phyloP scores from a whole-genome alignment of 1,140 invertebrate genomes.

The Leptoteleia sp. region DNA sequence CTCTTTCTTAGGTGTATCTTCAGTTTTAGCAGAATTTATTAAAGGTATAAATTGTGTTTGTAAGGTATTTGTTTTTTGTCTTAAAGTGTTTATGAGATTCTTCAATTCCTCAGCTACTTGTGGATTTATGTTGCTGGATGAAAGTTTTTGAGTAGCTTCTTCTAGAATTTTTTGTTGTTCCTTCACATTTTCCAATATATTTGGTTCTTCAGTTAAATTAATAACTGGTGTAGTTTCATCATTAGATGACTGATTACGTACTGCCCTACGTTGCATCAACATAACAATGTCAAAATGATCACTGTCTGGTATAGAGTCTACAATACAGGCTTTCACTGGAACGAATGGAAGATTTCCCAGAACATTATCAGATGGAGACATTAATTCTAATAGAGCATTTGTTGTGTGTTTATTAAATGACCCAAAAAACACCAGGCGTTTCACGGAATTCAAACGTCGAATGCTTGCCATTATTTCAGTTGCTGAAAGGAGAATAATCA shows the following conservation, averaged over 20 bases:
- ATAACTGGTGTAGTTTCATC: background rate
- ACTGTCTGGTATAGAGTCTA: constrained; percentile 75
- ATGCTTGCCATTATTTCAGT: constrained; percentile 74
- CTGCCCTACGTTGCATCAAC: constrained; percentile 73
- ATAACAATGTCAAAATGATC: constrained; percentile 77
- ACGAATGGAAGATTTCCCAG: constrained; percentile 75
- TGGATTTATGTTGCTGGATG: constrained; percentile 66
- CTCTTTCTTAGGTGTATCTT: constrained; percentile 1
- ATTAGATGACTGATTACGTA: constrained; percentile 53
- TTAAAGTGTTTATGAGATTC: constrained; percentile 73
- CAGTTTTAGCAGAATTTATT: background rate
- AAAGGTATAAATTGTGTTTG: constrained; percentile 70
- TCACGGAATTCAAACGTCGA: constrained; percentile 71
- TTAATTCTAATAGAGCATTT: constrained; percentile 75
- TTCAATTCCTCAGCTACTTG: constrained; percentile 73
- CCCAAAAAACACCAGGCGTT: constrained; percentile 76
- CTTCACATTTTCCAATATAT: constrained; percentile 73
- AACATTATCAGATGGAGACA: constrained; percentile 68
- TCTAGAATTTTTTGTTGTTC: constrained; percentile 75
- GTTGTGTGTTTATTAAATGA: constrained; percentile 76
- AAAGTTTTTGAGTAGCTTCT: constrained; percentile 73
- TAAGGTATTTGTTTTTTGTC: constrained; percentile 76
- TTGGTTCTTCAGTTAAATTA: constrained; percentile 51
- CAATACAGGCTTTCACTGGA: constrained; percentile 74
- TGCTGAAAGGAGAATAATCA: too few species aligned